Conservation (phyloP, 2,888 invertebrate species). For the Cephus sareptanus region DNA sequence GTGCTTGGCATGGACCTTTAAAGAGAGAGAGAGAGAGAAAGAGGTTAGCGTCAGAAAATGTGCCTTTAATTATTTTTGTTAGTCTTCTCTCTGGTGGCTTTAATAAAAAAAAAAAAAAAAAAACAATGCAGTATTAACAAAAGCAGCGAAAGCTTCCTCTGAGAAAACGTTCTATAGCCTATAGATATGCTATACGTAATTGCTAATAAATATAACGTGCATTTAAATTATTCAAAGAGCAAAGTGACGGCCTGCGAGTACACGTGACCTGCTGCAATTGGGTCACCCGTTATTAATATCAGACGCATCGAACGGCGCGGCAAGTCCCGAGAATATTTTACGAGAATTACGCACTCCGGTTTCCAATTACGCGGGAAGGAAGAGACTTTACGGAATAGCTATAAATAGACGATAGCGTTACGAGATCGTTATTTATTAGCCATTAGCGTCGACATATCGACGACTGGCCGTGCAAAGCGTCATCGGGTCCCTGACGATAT, state of each 20-base stretch:
- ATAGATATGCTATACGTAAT: no score
- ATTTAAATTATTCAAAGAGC: neutral
- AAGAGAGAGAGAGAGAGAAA: conserved; percentile 34
- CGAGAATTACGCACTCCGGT: neutral
- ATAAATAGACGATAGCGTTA: neutral
- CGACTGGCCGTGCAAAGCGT: neutral
- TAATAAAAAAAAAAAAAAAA: no score
- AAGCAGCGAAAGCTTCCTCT: neutral
- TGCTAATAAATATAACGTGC: neutral
- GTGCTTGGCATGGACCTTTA: conserved; percentile 96
- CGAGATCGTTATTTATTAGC: neutral
- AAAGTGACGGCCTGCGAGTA: neutral
- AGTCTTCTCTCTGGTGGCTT: no score
- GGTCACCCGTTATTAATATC: neutral
- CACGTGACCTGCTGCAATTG: neutral
- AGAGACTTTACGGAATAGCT: neutral
- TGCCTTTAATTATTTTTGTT: no score
- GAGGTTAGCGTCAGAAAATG: neutral
- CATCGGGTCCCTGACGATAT: neutral
- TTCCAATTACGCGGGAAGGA: neutral
- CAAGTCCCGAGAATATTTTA: neutral
- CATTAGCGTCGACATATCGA: neutral
- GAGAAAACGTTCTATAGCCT: no score
- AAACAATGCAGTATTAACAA: neutral
- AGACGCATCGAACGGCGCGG: neutral